phyloP scores from a whole-genome alignment of 2,797 vertebrate genomes.

The Cichlasoma orientale region DNA sequence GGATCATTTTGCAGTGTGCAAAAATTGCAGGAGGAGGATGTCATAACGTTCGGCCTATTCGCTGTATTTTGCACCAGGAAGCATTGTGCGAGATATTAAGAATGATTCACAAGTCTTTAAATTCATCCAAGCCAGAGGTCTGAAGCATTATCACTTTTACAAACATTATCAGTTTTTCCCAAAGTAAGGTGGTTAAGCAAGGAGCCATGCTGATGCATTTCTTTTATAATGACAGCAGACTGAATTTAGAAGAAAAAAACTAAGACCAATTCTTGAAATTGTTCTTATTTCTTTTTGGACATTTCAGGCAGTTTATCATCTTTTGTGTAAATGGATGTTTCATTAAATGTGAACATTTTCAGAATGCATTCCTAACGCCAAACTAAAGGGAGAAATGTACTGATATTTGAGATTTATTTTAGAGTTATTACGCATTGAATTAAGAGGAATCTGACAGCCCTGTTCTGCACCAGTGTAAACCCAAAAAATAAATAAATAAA shows the following conservation, averaged over 20 bases:
- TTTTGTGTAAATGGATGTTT: neutral
- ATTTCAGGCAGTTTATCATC: neutral
- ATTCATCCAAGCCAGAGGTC: neutral
- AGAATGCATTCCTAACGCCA: neutral
- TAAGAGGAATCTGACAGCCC: neutral
- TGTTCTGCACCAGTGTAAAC: neutral
- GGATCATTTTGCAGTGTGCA: neutral
- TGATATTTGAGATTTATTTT: no score
- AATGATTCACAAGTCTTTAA: neutral
- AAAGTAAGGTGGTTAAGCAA: neutral
- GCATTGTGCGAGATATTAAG: neutral
- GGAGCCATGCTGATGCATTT: neutral
- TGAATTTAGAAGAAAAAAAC: accelerated
- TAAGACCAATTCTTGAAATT: neutral
- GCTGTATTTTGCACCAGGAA: neutral
- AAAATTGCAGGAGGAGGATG: neutral
- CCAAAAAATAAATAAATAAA: no score
- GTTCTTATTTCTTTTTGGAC: neutral
- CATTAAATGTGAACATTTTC: neutral
- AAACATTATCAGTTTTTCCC: neutral
- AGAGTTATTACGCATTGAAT: neutral
- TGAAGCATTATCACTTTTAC: neutral
- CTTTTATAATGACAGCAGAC: neutral
- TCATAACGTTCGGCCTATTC: neutral
- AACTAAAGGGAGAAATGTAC: neutral